phyloP scores from a whole-genome alignment of 2,113 vertebrate genomes.

The Leuciscus idus region DNA sequence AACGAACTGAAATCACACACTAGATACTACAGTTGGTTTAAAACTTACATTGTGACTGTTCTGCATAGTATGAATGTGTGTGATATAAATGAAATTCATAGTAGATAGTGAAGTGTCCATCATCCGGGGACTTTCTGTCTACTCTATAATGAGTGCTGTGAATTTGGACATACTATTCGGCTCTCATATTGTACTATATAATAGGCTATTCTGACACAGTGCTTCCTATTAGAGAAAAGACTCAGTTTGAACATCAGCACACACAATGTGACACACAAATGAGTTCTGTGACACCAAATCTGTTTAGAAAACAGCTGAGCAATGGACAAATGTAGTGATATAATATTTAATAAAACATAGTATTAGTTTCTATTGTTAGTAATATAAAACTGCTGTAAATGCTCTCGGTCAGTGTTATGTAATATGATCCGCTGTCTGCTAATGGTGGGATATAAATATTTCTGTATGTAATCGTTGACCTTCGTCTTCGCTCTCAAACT shows the following conservation, averaged over 20 bases:
- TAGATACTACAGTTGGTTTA: too few relatives aligned
- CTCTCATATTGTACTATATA: too few relatives aligned
- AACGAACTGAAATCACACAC: background rate
- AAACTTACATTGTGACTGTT: too few relatives aligned
- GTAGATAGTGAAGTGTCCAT: too few relatives aligned
- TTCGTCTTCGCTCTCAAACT: background rate
- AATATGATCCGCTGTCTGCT: background rate
- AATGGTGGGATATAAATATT: background rate
- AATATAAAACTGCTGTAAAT: background rate
- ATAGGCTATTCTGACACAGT: too few relatives aligned
- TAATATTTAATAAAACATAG: too few relatives aligned
- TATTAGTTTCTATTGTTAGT: background rate
- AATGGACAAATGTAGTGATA: too few relatives aligned
- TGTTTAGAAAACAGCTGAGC: background rate
- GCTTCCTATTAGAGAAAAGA: background rate
- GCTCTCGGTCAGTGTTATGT: background rate
- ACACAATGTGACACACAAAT: background rate
- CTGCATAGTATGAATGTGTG: too few relatives aligned
- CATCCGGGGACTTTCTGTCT: too few relatives aligned
- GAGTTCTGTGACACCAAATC: background rate
- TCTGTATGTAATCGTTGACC: background rate
- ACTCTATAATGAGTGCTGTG: too few relatives aligned
- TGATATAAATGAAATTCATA: too few relatives aligned
- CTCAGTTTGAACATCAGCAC: background rate
- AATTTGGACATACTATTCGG: too few relatives aligned